Evolutionary conservation across 2,113 vertebrate genomes (phyloP).

Genomic region (Percina caprodes): DNA sequence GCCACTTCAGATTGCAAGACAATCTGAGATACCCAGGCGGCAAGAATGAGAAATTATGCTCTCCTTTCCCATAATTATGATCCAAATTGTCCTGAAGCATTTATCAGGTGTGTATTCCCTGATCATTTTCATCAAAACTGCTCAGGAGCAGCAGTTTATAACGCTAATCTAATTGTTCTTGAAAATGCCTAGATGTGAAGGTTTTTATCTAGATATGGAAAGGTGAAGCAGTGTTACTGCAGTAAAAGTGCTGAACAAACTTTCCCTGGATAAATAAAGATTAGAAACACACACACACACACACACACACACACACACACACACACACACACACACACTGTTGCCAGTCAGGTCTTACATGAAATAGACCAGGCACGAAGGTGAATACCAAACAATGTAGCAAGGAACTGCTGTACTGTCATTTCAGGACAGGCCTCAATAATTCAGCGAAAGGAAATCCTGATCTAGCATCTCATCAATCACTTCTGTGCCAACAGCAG

Average conservation of each 20-base stretch:
- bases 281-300: slow-evolving; percentile 43
- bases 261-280: slow-evolving; percentile 68
- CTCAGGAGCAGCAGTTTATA: slow-evolving; percentile 36
- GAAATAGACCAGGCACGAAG: slow-evolving; percentile 51
- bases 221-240: slow-evolving; percentile 25
- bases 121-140: slow-evolving; percentile 29
- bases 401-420: slow-evolving; percentile 20
- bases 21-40: slow-evolving; percentile 2
- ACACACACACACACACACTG: neutral
- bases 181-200: slow-evolving; percentile 36
- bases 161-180: slow-evolving; percentile 37
- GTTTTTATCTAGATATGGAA: slow-evolving; percentile 51
- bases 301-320: slow-evolving; percentile 14
- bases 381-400: slow-evolving; percentile 52
- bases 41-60: slow-evolving; percentile 11
- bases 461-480: slow-evolving; percentile 63
- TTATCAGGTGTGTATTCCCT: slow-evolving; percentile 33
- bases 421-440: slow-evolving; percentile 54
- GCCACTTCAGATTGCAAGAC: slow-evolving; percentile 1
- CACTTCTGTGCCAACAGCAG: slow-evolving; percentile 41
- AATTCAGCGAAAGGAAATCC: slow-evolving; percentile 61
- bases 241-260: slow-evolving; percentile 67
- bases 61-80: neutral
- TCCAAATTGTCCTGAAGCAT: slow-evolving; percentile 28
- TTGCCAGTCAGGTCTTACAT: slow-evolving; percentile 43